Evolutionary conservation across 2,888 invertebrate species (phyloP).

Genomic region (Strigamia crassipes): DNA sequence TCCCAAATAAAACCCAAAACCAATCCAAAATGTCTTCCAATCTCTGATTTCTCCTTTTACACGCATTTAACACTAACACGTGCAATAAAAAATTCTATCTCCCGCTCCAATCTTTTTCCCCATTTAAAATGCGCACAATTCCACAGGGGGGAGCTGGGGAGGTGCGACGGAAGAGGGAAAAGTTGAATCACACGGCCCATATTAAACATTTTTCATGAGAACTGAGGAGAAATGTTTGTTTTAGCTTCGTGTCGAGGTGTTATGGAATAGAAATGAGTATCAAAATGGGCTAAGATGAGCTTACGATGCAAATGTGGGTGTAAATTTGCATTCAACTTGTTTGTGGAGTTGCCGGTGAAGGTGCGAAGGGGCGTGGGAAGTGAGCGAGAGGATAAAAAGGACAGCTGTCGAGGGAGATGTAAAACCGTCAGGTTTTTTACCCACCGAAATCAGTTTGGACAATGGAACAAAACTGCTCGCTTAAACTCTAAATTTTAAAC

Average conservation of each 20-base stretch:
- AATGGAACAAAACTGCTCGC: not conserved
- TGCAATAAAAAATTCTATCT: conserved; percentile 36
- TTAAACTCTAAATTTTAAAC: no score
- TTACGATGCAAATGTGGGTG: not conserved
- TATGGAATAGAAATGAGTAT: not conserved
- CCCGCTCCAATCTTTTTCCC: not conserved
- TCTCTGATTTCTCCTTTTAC: no score
- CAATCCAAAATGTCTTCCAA: no score
- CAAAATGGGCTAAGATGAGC: not conserved
- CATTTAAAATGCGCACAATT: conserved; percentile 11
- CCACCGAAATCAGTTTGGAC: conserved; percentile 5
- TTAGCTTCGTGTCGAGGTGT: no score
- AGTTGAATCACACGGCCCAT: not conserved
- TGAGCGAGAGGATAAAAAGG: conserved; percentile 5
- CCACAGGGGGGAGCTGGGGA: not conserved
- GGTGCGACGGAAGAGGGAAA: not conserved
- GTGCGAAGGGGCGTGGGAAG: conserved; percentile 20
- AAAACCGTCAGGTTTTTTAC: not conserved
- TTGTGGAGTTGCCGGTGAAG: not conserved
- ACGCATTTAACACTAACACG: not conserved
- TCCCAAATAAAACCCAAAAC: no score
- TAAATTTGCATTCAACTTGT: conserved; percentile 9
- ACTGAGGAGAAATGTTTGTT: no score
- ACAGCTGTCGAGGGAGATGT: conserved; percentile 30
- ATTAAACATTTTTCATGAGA: no score